Conservation (phyloP, 1,140 invertebrate genomes). For the Drosophila quadrilineata region DNA sequence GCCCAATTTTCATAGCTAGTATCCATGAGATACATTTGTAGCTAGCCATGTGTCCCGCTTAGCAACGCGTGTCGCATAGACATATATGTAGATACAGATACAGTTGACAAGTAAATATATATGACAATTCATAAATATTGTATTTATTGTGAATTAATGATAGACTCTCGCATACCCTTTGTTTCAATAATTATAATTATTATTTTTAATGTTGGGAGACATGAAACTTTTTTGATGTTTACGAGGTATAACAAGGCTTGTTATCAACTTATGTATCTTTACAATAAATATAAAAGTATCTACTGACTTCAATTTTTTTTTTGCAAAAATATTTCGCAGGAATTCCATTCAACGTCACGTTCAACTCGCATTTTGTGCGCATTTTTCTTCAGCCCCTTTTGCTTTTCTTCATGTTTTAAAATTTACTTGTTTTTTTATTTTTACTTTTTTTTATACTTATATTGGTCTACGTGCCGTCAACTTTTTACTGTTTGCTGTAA, state of each 20-base stretch:
- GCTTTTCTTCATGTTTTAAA: no score
- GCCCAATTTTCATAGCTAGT: conserved; percentile 11
- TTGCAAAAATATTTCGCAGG: conserved; percentile 46
- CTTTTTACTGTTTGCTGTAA: conserved; percentile 21
- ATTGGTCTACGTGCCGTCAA: conserved; percentile 50
- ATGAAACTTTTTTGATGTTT: no score
- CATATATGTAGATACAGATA: conserved; percentile 7
- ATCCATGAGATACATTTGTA: conserved; percentile 16
- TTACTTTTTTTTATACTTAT: conserved; percentile 24
- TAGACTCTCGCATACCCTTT: no score
- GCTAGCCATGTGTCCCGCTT: conserved; percentile 11
- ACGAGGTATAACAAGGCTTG: not conserved
- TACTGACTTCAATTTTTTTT: conserved; percentile 15
- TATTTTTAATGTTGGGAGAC: no score
- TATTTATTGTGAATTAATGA: no score
- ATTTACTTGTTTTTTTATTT: conserved; percentile 30
- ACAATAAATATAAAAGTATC: conserved; percentile 3
- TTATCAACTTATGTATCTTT: not conserved
- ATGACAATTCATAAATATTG: not conserved
- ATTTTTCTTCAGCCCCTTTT: conserved; percentile 38
- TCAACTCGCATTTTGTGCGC: conserved; percentile 51
- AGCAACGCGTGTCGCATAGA: conserved; percentile 30
- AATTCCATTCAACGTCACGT: conserved; percentile 72
- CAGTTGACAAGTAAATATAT: not conserved
- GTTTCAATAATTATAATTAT: no score